Percentiles rank a stretch among this genome's conserved stretches.
These are phyloP conservation scores for Ahaetulla prasina DNA, from an alignment of 2,113 vertebrate genomes.

Conservation along the genomic window DNA sequence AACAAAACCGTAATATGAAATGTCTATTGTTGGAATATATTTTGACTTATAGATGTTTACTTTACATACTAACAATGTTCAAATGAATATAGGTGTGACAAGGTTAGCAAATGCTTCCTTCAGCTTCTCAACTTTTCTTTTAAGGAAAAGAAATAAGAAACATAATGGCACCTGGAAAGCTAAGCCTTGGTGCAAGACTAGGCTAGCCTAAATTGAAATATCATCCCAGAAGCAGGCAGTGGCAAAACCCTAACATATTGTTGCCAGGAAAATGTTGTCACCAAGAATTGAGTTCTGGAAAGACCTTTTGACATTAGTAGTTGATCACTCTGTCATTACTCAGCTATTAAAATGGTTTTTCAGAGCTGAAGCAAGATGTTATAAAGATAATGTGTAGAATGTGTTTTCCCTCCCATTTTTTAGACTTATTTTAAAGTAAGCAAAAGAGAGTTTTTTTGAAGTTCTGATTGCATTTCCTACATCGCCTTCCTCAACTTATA, in stretches of 20 bases:
- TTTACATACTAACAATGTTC: constrained; percentile 48
- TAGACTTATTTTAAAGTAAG: background rate
- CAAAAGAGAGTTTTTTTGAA: background rate
- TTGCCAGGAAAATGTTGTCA: background rate
- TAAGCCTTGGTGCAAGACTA: background rate
- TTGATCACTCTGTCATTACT: constrained; percentile 8
- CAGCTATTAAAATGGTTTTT: background rate
- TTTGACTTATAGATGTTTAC: constrained; percentile 62
- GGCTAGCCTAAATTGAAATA: background rate
- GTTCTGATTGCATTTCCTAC: background rate
- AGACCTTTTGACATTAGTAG: constrained; percentile 25
- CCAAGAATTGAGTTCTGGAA: background rate
- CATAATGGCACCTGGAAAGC: constrained; percentile 27
- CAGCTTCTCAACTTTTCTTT: constrained; percentile 46
- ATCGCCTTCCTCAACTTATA: background rate
- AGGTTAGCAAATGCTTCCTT: constrained; percentile 48
- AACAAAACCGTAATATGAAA: constrained; percentile 30
- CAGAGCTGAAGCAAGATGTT: constrained; percentile 18
- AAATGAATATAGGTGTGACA: constrained; percentile 41
- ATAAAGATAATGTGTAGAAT: constrained; percentile 29
- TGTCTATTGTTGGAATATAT: constrained; percentile 56
- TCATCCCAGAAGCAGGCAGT: background rate
- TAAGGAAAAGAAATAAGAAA: constrained; percentile 41
- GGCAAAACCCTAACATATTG: background rate
- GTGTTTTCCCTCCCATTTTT: constrained; percentile 20